Base-by-base conservation (phyloP, 92 coral and sea anemone species). In the Phymanthus crucifer region DNA sequence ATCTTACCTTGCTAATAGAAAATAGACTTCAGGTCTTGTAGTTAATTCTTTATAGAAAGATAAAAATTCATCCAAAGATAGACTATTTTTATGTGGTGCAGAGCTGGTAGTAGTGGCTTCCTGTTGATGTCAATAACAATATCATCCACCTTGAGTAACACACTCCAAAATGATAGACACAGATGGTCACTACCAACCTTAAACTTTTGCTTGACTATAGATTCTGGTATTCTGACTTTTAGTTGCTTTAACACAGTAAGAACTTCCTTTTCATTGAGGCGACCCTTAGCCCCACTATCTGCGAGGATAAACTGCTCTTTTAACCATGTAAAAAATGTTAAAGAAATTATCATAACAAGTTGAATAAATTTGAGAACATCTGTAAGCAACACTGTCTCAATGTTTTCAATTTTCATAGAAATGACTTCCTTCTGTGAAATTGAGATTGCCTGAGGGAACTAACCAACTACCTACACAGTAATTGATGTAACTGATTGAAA, bases 21-120 rank as follows among this genome's bases (percentile, higher is more conserved):
- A 96, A 78, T 96, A 96, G 45, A 96, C 90, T 76, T 96, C 99
- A 32, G 99, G 99, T 77, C 99, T 91, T 45, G 99, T 96, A 1
- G 98, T 93, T 80, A 96, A 89, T 66, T 96, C 99, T 85, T 96
- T 96, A 83, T 96, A 96, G 74, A 96, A 88, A 38, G 91, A 91
- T 40, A 96, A 87, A 74, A 96, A 96, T 78, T 93, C 99, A 33
- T 96, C 99, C 73, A 92, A 87, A 58, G 97, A 83, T 78, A 96
- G 77, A 81, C 97, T 89, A 89, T 83, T 96, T 78, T 89, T 91
- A 66, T 96, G 98, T 54, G 99, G 91, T 56, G 89, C 84, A 66
- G 94, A 77, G 80, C 95, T 93, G 38, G 74, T 85, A 43, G 92
- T 98, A 73, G 91, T 97, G 34, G 93, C 90, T 82, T 96, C 99